Base-by-base conservation (phyloP, 2,113 vertebrate genomes). In the Mus musculus region DNA sequence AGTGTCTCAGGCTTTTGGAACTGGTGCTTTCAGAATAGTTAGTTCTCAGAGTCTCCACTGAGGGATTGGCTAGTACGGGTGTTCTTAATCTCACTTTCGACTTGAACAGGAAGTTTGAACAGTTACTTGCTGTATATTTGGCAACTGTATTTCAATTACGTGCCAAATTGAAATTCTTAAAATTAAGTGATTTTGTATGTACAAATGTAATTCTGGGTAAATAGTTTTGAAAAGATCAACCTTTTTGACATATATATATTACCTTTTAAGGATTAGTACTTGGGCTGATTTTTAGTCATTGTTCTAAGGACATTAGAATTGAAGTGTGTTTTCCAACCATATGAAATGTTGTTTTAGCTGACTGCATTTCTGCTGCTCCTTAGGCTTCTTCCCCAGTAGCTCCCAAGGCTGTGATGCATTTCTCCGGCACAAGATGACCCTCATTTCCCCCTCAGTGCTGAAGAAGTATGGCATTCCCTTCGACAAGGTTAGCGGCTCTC, bases 381-480 rank as follows among this genome's bases (percentile, higher is more conserved):
- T 98, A 99, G 99, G 99, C 69, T 99, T 99, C 98, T 99, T 99
- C 95, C 99, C 99, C 11, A 99, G 99, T 97, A 99, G 99, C 96
- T 99, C 98, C 95, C 99, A 99, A 98, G 99, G 99, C 6, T 99
- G 99, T 97, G 99, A 99, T 97, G 99, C 99, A 91, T 99, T 99
- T 98, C 99, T 99, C 95, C 99, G 99, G 95, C 99, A 99, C 98
- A 99, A 99, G 98, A 99, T 99, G 99, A 99, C 99, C 90, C 98
- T 99, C 81, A 99, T 99, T 97, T 99, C 99, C 88, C 99, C 99
- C 2, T 99, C 99, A 71, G 98, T 99, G 97, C 97, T 99, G 95
- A 99, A 99, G 98, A 99, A 99, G 93, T 99, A 99, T 28, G 99
- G 99, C 96, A 99, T 99, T 98, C 99, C 99, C 96, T 99, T 99